Percentiles rank a stretch among this genome's conserved stretches.
These are phyloP conservation scores for Tetragonisca angustula DNA, from an alignment of 2,888 invertebrate genomes.

Conservation along the genomic window DNA sequence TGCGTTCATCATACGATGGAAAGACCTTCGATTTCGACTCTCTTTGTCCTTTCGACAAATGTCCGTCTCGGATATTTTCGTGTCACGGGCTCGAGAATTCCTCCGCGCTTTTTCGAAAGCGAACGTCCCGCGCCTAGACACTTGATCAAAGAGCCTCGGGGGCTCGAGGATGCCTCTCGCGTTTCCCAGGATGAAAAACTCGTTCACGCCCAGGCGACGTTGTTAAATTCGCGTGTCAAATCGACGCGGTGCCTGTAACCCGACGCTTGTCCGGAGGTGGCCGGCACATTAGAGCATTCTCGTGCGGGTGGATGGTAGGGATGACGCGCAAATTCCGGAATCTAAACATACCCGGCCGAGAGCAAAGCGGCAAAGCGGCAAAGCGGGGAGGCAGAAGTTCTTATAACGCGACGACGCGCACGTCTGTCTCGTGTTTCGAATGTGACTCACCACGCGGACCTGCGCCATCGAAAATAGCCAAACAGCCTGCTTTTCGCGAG, in stretches of 20 bases:
- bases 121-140: not conserved
- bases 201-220: not conserved
- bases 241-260: slow-evolving; percentile 69
- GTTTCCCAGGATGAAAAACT: not conserved
- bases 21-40: not conserved
- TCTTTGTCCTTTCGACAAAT: not conserved
- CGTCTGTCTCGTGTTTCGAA: slow-evolving; percentile 63
- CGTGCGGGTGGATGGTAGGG: slow-evolving; percentile 49
- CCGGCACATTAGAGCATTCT: slow-evolving; percentile 25
- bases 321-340: slow-evolving; percentile 74
- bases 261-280: slow-evolving; percentile 70
- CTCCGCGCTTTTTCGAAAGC: not conserved
- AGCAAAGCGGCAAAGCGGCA: not conserved
- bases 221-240: slow-evolving; percentile 29
- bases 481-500: slow-evolving; percentile 12
- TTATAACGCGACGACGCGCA: slow-evolving; percentile 20
- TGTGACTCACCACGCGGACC: slow-evolving; percentile 65
- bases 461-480: slow-evolving; percentile 73
- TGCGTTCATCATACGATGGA: too few relatives aligned
- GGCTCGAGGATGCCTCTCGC: not conserved
- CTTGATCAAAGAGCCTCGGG: not conserved
- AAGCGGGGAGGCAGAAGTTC: slow-evolving; percentile 37
- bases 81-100: not conserved
- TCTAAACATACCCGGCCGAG: slow-evolving; percentile 76
- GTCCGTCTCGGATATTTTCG: not conserved